phyloP scores from a whole-genome alignment of 1,140 invertebrate genomes.

The Ditylenchus dipsaci region DNA sequence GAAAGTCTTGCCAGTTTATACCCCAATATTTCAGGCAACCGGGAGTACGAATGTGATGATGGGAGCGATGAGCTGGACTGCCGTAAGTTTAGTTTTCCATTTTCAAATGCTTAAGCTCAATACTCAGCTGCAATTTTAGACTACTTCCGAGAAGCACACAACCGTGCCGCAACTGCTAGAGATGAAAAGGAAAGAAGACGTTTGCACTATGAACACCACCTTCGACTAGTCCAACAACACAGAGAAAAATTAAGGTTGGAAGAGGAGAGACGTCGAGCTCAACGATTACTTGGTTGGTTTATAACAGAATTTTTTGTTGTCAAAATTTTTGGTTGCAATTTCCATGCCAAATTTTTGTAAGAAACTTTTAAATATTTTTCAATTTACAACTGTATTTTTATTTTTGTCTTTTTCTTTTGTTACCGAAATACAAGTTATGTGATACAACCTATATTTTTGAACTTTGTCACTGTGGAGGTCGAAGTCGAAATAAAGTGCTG shows the following conservation, averaged over 20 bases:
- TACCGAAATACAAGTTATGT: too few species aligned
- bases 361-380: too few species aligned
- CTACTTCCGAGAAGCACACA: neutral
- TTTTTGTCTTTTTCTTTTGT: too few species aligned
- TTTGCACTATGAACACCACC: neutral
- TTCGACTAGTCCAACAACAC: neutral
- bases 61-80: slow-evolving; percentile 28
- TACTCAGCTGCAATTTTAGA: neutral
- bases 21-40: slow-evolving; percentile 58
- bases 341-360: too few species aligned
- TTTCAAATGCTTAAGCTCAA: neutral
- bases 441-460: too few species aligned
- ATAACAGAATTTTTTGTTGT: too few species aligned
- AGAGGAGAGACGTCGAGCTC: neutral
- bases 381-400: too few species aligned
- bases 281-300: too few species aligned
- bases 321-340: too few species aligned
- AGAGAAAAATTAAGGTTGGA: neutral
- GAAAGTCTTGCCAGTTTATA: too few species aligned
- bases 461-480: too few species aligned
- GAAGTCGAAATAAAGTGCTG: too few species aligned
- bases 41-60: slow-evolving; percentile 62
- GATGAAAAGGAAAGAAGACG: neutral
- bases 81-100: slow-evolving; percentile 13
- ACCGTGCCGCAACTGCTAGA: neutral